Evolutionary conservation across 2,888 invertebrate genomes (phyloP).

Genomic region (Amiota communis): DNA sequence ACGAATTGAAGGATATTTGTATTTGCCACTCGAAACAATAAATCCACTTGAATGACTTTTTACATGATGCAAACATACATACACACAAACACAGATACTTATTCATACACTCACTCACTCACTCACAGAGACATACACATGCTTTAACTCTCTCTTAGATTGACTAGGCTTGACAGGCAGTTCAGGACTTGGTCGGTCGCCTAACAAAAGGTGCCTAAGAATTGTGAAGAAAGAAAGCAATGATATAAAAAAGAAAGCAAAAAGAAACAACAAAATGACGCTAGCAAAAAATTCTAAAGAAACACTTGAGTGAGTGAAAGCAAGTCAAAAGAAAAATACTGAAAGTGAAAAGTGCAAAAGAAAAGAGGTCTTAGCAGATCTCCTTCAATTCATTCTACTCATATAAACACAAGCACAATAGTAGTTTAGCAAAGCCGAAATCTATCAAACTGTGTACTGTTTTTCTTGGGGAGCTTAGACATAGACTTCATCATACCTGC

Average conservation of each 20-base stretch:
- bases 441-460: neutral
- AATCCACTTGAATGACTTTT: slow-evolving; percentile 54
- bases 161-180: slow-evolving; percentile 19
- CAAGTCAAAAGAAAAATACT: neutral
- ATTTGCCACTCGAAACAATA: slow-evolving; percentile 64
- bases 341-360: too few species aligned
- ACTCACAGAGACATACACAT: neutral
- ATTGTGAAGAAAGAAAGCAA: neutral
- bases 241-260: neutral
- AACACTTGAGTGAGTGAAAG: slow-evolving; percentile 14
- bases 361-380: neutral
- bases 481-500: neutral
- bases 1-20: slow-evolving; percentile 50
- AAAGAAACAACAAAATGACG: slow-evolving; percentile 1
- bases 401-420: neutral
- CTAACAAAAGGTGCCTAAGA: neutral
- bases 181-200: neutral
- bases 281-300: slow-evolving; percentile 21
- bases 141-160: neutral
- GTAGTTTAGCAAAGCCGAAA: neutral
- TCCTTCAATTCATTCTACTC: neutral
- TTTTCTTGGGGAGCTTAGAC: neutral
- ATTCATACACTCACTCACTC: neutral
- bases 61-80: neutral
- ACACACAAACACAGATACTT: neutral